These are phyloP conservation scores for Ethmia dodecea DNA, from an alignment of 2,888 invertebrate genomes.

Conservation along the genomic window DNA sequence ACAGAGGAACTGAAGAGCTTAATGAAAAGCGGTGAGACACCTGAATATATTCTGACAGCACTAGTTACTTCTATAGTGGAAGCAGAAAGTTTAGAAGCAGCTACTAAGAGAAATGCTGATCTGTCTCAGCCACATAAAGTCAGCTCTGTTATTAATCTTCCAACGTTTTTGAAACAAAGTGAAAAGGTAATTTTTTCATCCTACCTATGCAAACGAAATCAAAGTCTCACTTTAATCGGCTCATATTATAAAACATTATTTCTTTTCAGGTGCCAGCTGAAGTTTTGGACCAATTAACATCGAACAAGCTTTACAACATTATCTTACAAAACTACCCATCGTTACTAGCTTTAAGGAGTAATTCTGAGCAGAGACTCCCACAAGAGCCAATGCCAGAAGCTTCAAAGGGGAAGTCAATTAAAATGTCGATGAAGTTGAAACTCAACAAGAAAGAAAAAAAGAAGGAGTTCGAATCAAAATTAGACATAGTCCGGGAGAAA, in stretches of 20 bases:
- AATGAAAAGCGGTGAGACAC: conserved; percentile 83
- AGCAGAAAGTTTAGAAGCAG: conserved; percentile 64
- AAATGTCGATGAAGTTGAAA: conserved; percentile 80
- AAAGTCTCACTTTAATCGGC: too few relatives aligned
- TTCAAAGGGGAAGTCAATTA: conserved; percentile 72
- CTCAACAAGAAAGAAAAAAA: conserved; percentile 51
- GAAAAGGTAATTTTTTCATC: conserved; percentile 76
- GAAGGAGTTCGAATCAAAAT: conserved; percentile 60
- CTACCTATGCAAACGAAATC: not conserved
- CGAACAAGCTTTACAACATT: conserved; percentile 83
- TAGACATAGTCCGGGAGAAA: conserved; percentile 56
- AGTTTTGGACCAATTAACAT: conserved; percentile 80
- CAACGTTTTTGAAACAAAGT: conserved; percentile 86
- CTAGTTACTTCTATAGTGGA: conserved; percentile 78
- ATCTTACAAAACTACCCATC: conserved; percentile 86
- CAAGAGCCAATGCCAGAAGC: conserved; percentile 41
- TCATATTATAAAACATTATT: not conserved
- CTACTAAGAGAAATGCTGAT: conserved; percentile 67
- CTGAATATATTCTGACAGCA: conserved; percentile 80
- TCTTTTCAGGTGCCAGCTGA: conserved; percentile 81
- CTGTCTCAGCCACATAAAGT: conserved; percentile 56
- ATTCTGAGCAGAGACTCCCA: conserved; percentile 80
- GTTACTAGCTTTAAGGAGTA: conserved; percentile 79
- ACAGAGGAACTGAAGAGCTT: conserved; percentile 82
- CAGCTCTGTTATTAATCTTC: conserved; percentile 86